Percentiles rank a stretch among this genome's conserved stretches.
phyloP scores from a whole-genome alignment of 2,797 vertebrate genomes.

The Myotis myotis region DNA sequence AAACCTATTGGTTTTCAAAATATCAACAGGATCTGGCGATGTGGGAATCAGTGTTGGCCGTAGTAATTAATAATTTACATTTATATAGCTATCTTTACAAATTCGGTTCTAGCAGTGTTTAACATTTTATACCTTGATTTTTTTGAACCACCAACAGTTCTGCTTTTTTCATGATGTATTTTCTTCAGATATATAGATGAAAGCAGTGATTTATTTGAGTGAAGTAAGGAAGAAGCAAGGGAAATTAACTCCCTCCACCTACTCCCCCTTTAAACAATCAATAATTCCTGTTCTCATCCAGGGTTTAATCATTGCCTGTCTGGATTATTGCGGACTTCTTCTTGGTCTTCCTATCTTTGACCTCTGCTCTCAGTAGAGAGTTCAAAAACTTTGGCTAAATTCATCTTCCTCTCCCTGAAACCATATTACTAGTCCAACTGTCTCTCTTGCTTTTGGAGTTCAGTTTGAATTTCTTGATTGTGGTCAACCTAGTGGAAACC shows the following conservation, averaged over 20 bases:
- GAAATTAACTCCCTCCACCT: slow-evolving; percentile 70
- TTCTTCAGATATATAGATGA: slow-evolving; percentile 63
- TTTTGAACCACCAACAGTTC: slow-evolving; percentile 29
- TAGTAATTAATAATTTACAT: slow-evolving; percentile 75
- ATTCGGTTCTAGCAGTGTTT: slow-evolving; percentile 50
- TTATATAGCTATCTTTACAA: slow-evolving; percentile 50
- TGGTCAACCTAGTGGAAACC: slow-evolving; percentile 73
- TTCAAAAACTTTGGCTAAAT: slow-evolving; percentile 75
- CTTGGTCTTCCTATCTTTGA: slow-evolving; percentile 63
- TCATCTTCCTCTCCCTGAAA: slow-evolving; percentile 67
- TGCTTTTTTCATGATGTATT: slow-evolving; percentile 56
- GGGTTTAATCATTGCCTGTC: slow-evolving; percentile 74
- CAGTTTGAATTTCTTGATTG: slow-evolving; percentile 71
- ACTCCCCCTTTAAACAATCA: slow-evolving; percentile 67
- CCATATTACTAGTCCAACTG: slow-evolving; percentile 53
- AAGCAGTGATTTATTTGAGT: slow-evolving; percentile 75
- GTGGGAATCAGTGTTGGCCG: slow-evolving; percentile 39
- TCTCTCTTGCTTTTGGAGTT: slow-evolving; percentile 63
- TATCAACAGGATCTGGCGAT: slow-evolving; percentile 65
- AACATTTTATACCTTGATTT: slow-evolving; percentile 29
- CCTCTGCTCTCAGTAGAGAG: slow-evolving; percentile 66
- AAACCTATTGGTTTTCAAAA: slow-evolving; percentile 73
- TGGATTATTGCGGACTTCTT: slow-evolving; percentile 66
- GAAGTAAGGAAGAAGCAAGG: slow-evolving; percentile 72
- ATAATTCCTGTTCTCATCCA: slow-evolving; percentile 67